Base-by-base conservation (phyloP, 2,797 vertebrate genomes). In the Ctenopoma multispine region DNA sequence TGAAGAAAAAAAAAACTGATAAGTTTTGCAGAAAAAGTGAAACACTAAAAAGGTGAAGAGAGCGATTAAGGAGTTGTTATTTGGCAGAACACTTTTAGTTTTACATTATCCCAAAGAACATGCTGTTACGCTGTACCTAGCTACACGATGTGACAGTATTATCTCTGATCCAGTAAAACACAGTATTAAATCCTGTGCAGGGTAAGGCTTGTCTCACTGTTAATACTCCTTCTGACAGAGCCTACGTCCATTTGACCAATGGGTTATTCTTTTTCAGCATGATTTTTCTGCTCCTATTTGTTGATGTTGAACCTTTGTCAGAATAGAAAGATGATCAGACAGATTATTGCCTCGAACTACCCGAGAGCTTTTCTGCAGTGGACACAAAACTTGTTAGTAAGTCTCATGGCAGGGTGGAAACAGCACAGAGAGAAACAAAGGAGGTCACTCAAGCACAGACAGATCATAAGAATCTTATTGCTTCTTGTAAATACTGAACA, bases 11-110 rank as follows among this genome's bases (percentile, higher is more conserved):
- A 67, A 47, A 48, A 71, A 73, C 29, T 48, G 31, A 72, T 75
- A 76, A 56, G 53, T 79, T 68, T 50, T 53, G 46, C 31, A 53
- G 40, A 55, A 56, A 66, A 75, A 59, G 54, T 12, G 57, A 60
- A 75, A 36, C 34, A 17, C 40, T 55, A 40, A 74, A 68, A 84
- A 80, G 80, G 70, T 65, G 72, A 81, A 49, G 23, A 60, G 61
- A 17, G 71, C 31, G 14, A 56, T 69, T 72, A 53, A 75, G 58
- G 56, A 73, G 62, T 61, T 14, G 5, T 48, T 57, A 49, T 24
- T 62, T 65, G 43, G 43, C 74, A 66, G 74, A 63, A 58, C 58
- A 47, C 50, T 29, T 46, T 29, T 63, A 79, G n/a, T 72, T 70
- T 81, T 57, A 71, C 64, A 75, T 56, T 79, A 40, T 79, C 29